Conservation (phyloP, 2,113 vertebrate species). For the Epinephelus fuscoguttatus region DNA sequence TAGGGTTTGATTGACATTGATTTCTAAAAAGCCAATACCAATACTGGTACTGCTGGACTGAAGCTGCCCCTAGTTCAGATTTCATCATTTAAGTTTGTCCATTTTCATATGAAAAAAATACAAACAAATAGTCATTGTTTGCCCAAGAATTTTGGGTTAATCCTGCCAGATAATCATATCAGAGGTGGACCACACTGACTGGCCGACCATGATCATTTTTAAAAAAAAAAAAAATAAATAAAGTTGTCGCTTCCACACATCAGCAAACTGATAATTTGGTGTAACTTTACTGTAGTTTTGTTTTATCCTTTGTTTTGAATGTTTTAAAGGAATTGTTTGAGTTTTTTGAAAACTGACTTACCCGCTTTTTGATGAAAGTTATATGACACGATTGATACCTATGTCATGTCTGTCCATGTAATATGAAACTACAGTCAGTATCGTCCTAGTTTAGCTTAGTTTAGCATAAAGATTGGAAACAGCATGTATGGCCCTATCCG, state of each 20-base stretch:
- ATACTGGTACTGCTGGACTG: conserved; percentile 45
- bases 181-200: conserved; percentile 27
- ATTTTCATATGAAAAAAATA: conserved; percentile 11
- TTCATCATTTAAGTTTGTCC: conserved; percentile 30
- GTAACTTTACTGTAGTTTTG: neutral
- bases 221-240: neutral
- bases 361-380: too few relatives aligned
- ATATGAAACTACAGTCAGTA: neutral
- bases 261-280: conserved; percentile 10
- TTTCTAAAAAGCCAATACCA: conserved; percentile 23
- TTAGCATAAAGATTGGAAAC: neutral
- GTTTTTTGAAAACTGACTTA: neutral
- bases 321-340: conserved; percentile 24
- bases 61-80: conserved; percentile 32
- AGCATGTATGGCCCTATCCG: neutral
- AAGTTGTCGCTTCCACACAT: conserved; percentile 30
- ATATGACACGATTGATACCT: neutral
- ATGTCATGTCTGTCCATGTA: neutral
- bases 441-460: neutral
- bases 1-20: conserved; percentile 2
- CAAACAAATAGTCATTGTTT: neutral
- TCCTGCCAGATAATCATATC: conserved; percentile 54
- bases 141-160: conserved; percentile 13
- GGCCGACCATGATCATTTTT: neutral
- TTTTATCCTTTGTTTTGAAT: conserved; percentile 7